Conservation (phyloP, 2,797 vertebrate species). For the Chelidonichthys spinosus region DNA sequence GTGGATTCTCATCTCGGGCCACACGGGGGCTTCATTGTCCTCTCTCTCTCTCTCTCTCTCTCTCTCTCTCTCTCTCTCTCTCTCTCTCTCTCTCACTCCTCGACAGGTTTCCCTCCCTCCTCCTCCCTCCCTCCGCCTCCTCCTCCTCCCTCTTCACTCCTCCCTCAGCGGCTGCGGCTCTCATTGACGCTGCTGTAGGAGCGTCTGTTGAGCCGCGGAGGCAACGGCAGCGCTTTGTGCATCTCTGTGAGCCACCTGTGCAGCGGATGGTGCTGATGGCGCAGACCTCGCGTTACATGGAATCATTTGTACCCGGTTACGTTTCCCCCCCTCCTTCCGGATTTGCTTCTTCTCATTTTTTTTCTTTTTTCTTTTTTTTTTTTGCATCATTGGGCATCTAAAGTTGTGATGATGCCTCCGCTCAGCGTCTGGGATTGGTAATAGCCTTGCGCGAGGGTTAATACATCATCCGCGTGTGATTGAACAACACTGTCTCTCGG, state of each 20-base stretch:
- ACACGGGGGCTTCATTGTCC: conserved; percentile 69
- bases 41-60: conserved; percentile 40
- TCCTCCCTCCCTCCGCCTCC: neutral
- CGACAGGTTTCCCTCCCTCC: conserved; percentile 22
- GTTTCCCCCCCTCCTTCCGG: conserved; percentile 16
- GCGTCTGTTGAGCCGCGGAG: conserved; percentile 60
- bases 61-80: neutral
- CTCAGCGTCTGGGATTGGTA: conserved; percentile 74
- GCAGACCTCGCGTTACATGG: conserved; percentile 57
- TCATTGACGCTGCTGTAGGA: conserved; percentile 56
- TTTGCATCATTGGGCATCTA: conserved; percentile 59
- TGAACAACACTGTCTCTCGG: conserved; percentile 64
- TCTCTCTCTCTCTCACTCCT: conserved; percentile 9
- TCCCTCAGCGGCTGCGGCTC: conserved; percentile 49
- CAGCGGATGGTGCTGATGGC: conserved; percentile 64
- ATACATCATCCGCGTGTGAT: conserved; percentile 67
- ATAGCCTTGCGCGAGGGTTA: conserved; percentile 59
- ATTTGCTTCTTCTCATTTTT: conserved; percentile 24
- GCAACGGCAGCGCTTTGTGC: conserved; percentile 52
- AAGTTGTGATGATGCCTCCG: conserved; percentile 80
- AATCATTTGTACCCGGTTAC: conserved; percentile 56
- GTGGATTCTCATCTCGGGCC: conserved; percentile 38
- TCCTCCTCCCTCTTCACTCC: conserved; percentile 8
- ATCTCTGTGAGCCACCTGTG: conserved; percentile 69
- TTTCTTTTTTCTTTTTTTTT: neutral